A percentile compares a stretch with the other conserved stretches of the same genome.
Conservation (phyloP, 2,888 invertebrate genomes). For the Conistra vaccinii region DNA sequence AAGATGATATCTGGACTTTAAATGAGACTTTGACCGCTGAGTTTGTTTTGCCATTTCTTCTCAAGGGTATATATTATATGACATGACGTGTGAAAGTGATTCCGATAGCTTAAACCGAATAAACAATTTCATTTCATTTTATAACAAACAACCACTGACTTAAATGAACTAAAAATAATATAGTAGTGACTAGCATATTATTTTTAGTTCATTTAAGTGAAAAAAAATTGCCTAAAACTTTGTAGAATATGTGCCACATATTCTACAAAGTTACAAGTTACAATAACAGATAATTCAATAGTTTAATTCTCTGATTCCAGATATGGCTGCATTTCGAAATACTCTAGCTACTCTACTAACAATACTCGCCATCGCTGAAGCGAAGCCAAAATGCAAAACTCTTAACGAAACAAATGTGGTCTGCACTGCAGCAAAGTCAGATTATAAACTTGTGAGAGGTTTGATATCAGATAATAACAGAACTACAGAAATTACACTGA, state of each 20-base stretch:
- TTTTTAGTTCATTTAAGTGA: too few species aligned
- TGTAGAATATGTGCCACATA: too few species aligned
- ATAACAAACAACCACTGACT: neutral
- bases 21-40: too few species aligned
- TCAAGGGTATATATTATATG: too few species aligned
- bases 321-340: constrained; percentile 39
- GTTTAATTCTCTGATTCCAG: constrained; percentile 52
- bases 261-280: neutral
- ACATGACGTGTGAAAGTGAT: too few species aligned
- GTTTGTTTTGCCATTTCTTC: too few species aligned
- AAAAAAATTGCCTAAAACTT: too few species aligned
- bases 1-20: too few species aligned
- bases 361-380: constrained; percentile 47
- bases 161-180: neutral
- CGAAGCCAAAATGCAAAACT: constrained; percentile 65
- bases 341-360: constrained; percentile 17
- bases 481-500: constrained; percentile 68
- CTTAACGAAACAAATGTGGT: constrained; percentile 50
- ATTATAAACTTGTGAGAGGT: constrained; percentile 70
- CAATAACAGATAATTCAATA: neutral
- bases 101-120: too few species aligned
- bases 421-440: constrained; percentile 64
- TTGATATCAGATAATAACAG: constrained; percentile 71
- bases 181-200: too few species aligned
- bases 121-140: too few species aligned